Conservation (phyloP, 1,140 invertebrate genomes). For the Drosophila repletoides region DNA sequence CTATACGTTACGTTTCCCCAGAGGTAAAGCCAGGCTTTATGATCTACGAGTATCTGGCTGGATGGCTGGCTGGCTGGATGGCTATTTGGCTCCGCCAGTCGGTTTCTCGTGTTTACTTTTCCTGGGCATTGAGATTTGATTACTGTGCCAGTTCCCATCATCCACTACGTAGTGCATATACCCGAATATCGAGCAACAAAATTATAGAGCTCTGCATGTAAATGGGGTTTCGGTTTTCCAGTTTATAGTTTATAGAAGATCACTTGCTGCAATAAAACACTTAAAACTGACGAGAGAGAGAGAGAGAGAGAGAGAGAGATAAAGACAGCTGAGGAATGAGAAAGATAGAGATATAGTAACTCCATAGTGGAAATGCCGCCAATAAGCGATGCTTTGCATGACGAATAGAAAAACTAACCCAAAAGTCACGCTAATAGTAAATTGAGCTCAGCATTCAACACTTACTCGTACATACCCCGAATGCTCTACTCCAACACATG, state of each 20-base stretch:
- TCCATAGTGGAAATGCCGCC: slow-evolving; percentile 22
- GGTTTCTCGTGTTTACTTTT: slow-evolving; percentile 25
- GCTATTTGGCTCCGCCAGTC: background rate
- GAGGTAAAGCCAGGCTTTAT: slow-evolving; percentile 6
- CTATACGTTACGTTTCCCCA: background rate
- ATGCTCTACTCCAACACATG: slow-evolving; percentile 57
- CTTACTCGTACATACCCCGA: slow-evolving; percentile 31
- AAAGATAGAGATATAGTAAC: background rate
- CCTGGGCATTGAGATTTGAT: slow-evolving; percentile 8
- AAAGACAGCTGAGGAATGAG: slow-evolving; percentile 14
- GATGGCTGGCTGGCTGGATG: background rate
- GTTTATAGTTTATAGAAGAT: slow-evolving; percentile 65
- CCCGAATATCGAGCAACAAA: slow-evolving; percentile 37
- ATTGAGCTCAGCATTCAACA: slow-evolving; percentile 59
- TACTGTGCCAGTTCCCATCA: slow-evolving; percentile 36
- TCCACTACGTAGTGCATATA: background rate
- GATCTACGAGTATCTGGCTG: background rate
- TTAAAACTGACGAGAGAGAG: slow-evolving; percentile 50
- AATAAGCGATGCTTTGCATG: slow-evolving; percentile 76
- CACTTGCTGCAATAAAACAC: slow-evolving; percentile 75
- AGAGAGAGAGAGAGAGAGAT: background rate
- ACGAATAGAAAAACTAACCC: slow-evolving; percentile 80
- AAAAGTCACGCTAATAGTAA: slow-evolving; percentile 80
- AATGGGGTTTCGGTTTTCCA: slow-evolving; percentile 21
- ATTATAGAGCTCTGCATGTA: slow-evolving; percentile 38